Evolutionary conservation across 2,113 vertebrate species (phyloP), one percentile per base, ranked within the genome.

Genomic region (Phyllopteryx taeniolatus): DNA sequence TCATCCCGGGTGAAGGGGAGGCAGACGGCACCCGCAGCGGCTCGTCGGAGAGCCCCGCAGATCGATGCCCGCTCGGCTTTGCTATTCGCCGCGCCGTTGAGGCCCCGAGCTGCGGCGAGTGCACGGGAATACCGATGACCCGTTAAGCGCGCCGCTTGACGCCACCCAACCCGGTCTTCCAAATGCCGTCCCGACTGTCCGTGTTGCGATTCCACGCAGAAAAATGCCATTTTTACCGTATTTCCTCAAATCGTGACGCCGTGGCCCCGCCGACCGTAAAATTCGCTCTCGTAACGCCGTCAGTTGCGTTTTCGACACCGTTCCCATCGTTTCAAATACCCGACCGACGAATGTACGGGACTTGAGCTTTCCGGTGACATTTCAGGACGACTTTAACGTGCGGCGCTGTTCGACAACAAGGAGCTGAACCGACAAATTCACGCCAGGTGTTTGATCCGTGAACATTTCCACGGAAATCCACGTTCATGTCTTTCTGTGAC

Each of bases 121-220:
- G 81, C 86, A 44, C 79, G 74, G 74, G 91, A 91, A 92, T 92
- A 89, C 89, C 89, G 90, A 92, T 91, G 90, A 84, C 85, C 86
- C 82, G 66, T 87, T 91, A 89, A 88, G 71, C 76, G 80, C 72
- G 71, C 70, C 9, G 57, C 75, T 75, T 72, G 75, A 74, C 57
- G 27, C 57, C 27, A 27, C 27, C 27, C 27, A 1, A 27, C 27
- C 27, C 27, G 22, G 49, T 20, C 22, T 31, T 1, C 22, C 12
- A 15, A 19, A 19, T 7, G 49, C 57, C 57, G 22, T 5, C 27
- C 27, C 14, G 27, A 59, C 57, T 31, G 27, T 12, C 22, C 12
- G 10, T 22, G 9, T 7, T 57, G 47, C 5, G 17, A 19, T 6
- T 19, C 49, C 49, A 4, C 17, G 15, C 17, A 19, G 49, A 13